Base-by-base conservation (phyloP, 2,113 vertebrate genomes). In the Xyliphius kryptos region DNA sequence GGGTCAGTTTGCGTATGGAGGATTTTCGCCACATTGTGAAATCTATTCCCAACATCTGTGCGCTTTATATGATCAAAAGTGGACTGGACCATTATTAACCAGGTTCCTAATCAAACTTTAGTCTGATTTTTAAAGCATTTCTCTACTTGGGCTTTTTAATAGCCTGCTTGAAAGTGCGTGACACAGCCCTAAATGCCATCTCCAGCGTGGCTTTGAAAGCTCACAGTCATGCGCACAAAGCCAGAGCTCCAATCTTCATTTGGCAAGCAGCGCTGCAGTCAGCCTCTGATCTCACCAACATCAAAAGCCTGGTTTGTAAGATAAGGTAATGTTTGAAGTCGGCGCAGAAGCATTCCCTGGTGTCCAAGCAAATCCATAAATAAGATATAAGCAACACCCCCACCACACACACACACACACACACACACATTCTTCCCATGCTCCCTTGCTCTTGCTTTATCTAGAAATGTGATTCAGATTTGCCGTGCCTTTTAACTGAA, bases 341-440 rank as follows among this genome's bases (percentile, higher is more conserved):
- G 85, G 83, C 85, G 85, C 80, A 81, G 88, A 86, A 81, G 85
- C 86, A 86, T 87, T 91, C 91, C 91, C 89, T 73, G 77, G 88
- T 86, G 89, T 89, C 91, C 92, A 89, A 90, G 87, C 88, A 90
- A 91, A 89, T 87, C 89, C 89, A 89, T 90, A 91, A 92, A 91
- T 91, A 93, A 94, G 87, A 92, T 87, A 91, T 81, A 90, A 91
- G 86, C 87, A 87, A 85, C 40, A 53, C 32, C 77, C 76, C 71
- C 68, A 11, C 61, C 26, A n/a, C 22, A 54, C 51, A 16, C 52
- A 65, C 43, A 48, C 26, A 48, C 51, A 38, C 36, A 1, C 3
- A 41, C 50, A 9, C 41, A 20, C 50, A 52, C 56, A 37, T 52
- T 50, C 38, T 72, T 71, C 36, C 57, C 59, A 73, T 71, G 61